Evolutionary conservation across 2,113 vertebrate species (phyloP).

Genomic region (Strix uralensis): DNA sequence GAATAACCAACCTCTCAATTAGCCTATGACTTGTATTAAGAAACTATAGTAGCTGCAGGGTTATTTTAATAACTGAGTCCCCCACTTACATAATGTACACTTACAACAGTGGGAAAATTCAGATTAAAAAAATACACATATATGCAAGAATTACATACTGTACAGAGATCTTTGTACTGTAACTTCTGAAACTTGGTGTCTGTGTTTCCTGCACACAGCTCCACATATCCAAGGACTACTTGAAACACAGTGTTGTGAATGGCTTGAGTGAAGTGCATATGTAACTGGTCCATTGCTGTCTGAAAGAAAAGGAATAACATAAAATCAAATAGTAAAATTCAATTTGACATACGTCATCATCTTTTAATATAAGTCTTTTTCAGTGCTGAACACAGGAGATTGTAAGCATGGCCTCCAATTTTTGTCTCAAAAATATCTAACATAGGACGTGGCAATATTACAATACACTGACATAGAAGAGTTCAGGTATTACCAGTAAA

Average conservation of each 20-base stretch:
- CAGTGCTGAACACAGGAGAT: not conserved
- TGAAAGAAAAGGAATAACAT: slow-evolving; percentile 61
- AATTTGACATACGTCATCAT: not conserved
- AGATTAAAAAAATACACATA: not conserved
- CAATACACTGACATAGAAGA: not conserved
- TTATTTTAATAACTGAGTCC: not conserved
- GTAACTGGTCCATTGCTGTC: slow-evolving; percentile 99
- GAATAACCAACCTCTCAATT: not conserved
- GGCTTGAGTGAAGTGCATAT: slow-evolving; percentile 99
- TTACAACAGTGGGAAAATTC: not conserved
- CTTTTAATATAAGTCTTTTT: not conserved
- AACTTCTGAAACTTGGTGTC: slow-evolving; percentile 99
- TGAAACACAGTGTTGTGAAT: slow-evolving; percentile 99
- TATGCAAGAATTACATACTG: slow-evolving; percentile 73
- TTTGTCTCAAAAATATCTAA: not conserved
- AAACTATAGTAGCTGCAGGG: not conserved
- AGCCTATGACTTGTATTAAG: not conserved
- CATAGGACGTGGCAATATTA: not conserved
- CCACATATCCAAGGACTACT: slow-evolving; percentile 97
- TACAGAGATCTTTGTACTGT: slow-evolving; percentile 97
- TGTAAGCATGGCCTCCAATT: not conserved
- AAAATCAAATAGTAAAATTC: not conserved
- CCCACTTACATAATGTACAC: not conserved
- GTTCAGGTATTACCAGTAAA: not conserved
- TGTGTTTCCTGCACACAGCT: slow-evolving; percentile 93